phyloP scores from a whole-genome alignment of 2,888 invertebrate genomes.

The Protula sp. region DNA sequence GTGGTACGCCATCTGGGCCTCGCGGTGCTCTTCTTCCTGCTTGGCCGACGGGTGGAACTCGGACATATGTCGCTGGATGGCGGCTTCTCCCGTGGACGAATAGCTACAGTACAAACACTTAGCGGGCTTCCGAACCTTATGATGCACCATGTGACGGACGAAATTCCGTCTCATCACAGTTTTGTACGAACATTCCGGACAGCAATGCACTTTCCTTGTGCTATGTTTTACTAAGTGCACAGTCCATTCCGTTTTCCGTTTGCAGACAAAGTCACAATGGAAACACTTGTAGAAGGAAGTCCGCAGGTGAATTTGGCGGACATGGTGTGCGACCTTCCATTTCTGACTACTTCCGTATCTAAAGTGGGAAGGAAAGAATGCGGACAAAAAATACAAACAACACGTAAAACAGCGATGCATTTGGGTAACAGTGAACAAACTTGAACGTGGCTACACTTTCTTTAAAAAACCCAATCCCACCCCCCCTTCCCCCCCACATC shows the following conservation, averaged over 20 bases:
- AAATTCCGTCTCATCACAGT: slow-evolving; percentile 87
- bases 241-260: slow-evolving; percentile 63
- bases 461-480: too few species aligned
- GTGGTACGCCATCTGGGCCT: too few species aligned
- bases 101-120: slow-evolving; percentile 43
- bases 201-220: slow-evolving; percentile 61
- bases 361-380: too few species aligned
- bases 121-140: slow-evolving; percentile 20
- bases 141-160: slow-evolving; percentile 72
- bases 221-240: slow-evolving; percentile 66
- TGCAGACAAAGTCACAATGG: slow-evolving; percentile 67
- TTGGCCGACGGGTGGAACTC: slow-evolving; percentile 34
- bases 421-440: too few species aligned
- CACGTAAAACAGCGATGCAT: too few species aligned
- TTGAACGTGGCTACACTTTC: too few species aligned
- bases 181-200: slow-evolving; percentile 85
- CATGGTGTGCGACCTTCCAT: slow-evolving; percentile 65
- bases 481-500: too few species aligned
- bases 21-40: slow-evolving; percentile 2
- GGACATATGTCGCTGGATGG: slow-evolving; percentile 40
- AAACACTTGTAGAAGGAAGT: slow-evolving; percentile 66
- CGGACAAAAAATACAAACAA: too few species aligned
- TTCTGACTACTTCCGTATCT: too few species aligned
- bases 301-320: slow-evolving; percentile 72
- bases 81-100: slow-evolving; percentile 39